Base-by-base conservation (phyloP, 1,140 invertebrate genomes). In the Oryctes rhinoceros region DNA sequence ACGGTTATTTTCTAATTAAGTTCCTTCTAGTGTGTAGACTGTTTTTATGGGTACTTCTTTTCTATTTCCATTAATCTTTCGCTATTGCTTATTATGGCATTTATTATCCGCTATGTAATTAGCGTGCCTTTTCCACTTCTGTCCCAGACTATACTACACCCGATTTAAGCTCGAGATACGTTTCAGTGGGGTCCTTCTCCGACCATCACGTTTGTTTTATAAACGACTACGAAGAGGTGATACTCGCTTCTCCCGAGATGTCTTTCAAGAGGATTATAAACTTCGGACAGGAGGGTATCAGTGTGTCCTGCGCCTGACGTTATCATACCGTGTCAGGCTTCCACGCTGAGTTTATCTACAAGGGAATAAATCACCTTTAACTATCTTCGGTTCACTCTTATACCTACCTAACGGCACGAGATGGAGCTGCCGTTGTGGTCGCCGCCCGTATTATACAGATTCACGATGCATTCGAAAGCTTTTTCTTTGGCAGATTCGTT, bases 281-380 rank as follows among this genome's bases (percentile, higher is more conserved):
- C 80, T 81, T 81, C 79, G 75, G 18, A 80, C 71, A 81, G 80
- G 53, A 59, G 53, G 53, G 53, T 59, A 59, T 59, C 83, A 84
- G 83, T 83, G 76, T 82, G 82, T 84, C 78, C 83, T 84, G 84
- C 79, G 77, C 37, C 77, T 83, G 83, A 83, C 84, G 81, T 83
- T 84, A 84, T 84, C 84, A 83, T 81, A 78, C 67, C 79, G 74
- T 71, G 80, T 79, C 81, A 80, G 82, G 75, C 20, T 48, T 47
- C 48, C n/a, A 47, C 82, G 81, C 81, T 81, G 81, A 82, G 53
- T 79, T 85, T 86, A 86, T 86, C 84, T 83, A 75, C 39, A 78
- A 79, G 78, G 79, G 81, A 80, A 85, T 86, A 86, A 86, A 86
- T 85, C 85, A 85, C 83, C 85, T 84, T 74, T 76, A 76, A 76